A percentile compares a stretch with the other conserved stretches of the same genome.
phyloP scores from a whole-genome alignment of 2,888 invertebrate species.

The Lasioglossum calceatum region DNA sequence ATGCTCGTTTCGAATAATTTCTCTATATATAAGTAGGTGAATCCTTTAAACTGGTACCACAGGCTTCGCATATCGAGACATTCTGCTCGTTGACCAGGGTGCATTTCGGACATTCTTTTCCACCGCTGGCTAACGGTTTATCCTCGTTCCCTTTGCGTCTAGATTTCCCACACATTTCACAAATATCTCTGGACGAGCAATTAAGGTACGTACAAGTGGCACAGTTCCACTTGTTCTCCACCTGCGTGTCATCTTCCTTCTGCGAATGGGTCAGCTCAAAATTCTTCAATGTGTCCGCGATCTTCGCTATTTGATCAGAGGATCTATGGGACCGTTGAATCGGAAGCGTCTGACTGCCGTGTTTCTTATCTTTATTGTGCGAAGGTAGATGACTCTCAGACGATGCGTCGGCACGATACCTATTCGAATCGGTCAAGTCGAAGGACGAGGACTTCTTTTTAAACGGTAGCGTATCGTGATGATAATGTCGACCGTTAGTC shows the following conservation, averaged over 20 bases:
- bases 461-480: constrained; percentile 66
- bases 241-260: constrained; percentile 80
- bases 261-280: constrained; percentile 84
- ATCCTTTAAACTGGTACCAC: constrained; percentile 88
- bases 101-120: constrained; percentile 90
- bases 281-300: constrained; percentile 74
- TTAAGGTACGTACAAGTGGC: constrained; percentile 90
- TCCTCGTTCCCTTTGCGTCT: constrained; percentile 86
- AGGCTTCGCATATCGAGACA: constrained; percentile 88
- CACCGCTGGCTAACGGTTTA: constrained; percentile 89
- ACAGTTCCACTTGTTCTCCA: constrained; percentile 88
- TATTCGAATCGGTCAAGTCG: constrained; percentile 71
- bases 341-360: constrained; percentile 72
- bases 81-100: constrained; percentile 91
- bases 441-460: constrained; percentile 73
- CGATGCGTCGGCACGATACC: constrained; percentile 35
- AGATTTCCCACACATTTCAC: constrained; percentile 92
- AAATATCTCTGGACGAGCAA: constrained; percentile 85
- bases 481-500: constrained; percentile 65
- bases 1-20: constrained; percentile 25
- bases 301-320: constrained; percentile 64
- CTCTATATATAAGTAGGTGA: constrained; percentile 90
- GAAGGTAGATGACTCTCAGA: constrained; percentile 41
- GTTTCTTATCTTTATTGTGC: constrained; percentile 64
- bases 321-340: constrained; percentile 66